Conservation (phyloP, 2,888 invertebrate genomes). For the Folsomia manolachei region DNA sequence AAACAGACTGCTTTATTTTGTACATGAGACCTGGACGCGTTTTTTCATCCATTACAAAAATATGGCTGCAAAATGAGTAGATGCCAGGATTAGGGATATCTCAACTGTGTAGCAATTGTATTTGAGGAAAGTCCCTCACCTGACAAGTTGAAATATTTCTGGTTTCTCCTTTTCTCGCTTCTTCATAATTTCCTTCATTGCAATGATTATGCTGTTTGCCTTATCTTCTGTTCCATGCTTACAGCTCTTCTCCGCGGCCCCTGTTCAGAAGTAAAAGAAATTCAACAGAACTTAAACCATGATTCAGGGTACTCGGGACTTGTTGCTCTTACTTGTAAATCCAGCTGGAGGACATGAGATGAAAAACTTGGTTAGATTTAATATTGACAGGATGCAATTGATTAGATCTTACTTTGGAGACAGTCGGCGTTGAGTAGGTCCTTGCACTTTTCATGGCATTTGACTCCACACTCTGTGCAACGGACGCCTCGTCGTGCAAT, state of each 20-base stretch:
- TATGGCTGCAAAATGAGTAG: no score
- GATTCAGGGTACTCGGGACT: no score
- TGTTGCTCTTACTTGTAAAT: neutral
- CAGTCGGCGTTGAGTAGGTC: constrained; percentile 99
- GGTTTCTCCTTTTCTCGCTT: constrained; percentile 95
- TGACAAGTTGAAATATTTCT: constrained; percentile 97
- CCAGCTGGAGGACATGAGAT: neutral
- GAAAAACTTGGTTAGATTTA: neutral
- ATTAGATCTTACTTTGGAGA: constrained; percentile 78
- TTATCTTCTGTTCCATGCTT: constrained; percentile 99
- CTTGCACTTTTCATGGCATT: constrained; percentile 99
- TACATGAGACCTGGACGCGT: no score
- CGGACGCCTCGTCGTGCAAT: constrained; percentile 96
- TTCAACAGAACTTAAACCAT: no score
- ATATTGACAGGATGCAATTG: neutral
- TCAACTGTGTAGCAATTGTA: no score
- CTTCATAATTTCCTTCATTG: constrained; percentile 99
- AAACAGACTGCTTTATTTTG: no score
- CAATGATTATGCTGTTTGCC: constrained; percentile 96
- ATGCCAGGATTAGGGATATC: no score
- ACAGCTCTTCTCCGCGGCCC: constrained; percentile 99
- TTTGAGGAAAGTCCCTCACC: no score
- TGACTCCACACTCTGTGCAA: constrained; percentile 98
- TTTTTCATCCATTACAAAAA: no score
- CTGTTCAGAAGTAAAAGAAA: constrained; percentile 63